phyloP scores from a whole-genome alignment of 2,888 invertebrate species.

The Drosophila cracens region DNA sequence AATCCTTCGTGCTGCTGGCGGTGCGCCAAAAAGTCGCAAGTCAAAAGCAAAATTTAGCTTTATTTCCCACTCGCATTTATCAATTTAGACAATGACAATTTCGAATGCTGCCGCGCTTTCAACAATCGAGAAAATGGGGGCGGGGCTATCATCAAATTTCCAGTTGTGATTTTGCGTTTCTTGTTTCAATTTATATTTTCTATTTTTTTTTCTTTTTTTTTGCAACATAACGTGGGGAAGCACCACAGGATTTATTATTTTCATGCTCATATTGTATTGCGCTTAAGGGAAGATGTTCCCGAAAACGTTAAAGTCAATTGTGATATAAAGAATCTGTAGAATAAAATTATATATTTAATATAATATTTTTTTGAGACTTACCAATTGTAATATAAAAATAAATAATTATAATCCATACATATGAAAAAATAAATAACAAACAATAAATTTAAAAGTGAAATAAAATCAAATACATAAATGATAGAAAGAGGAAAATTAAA shows the following conservation, averaged over 20 bases:
- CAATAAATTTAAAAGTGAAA: background rate
- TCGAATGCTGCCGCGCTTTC: slow-evolving; percentile 38
- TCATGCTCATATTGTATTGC: slow-evolving; percentile 4
- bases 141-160: slow-evolving; percentile 31
- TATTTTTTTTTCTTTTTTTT: background rate
- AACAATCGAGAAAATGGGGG: background rate
- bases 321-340: background rate
- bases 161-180: slow-evolving; percentile 42
- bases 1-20: slow-evolving; percentile 29
- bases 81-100: slow-evolving; percentile 56
- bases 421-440: background rate
- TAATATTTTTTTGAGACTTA: background rate
- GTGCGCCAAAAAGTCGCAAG: slow-evolving; percentile 31
- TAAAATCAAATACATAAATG: background rate
- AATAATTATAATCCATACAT: background rate
- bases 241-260: slow-evolving; percentile 42
- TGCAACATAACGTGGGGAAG: slow-evolving; percentile 9
- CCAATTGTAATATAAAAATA: background rate
- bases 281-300: slow-evolving; percentile 30
- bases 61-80: slow-evolving; percentile 50
- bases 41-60: slow-evolving; percentile 26
- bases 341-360: background rate
- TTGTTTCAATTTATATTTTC: slow-evolving; percentile 3
- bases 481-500: background rate
- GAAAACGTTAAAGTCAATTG: background rate